Conservation (phyloP, 2,797 vertebrate genomes). For the Oreonectes daqikongensis region DNA sequence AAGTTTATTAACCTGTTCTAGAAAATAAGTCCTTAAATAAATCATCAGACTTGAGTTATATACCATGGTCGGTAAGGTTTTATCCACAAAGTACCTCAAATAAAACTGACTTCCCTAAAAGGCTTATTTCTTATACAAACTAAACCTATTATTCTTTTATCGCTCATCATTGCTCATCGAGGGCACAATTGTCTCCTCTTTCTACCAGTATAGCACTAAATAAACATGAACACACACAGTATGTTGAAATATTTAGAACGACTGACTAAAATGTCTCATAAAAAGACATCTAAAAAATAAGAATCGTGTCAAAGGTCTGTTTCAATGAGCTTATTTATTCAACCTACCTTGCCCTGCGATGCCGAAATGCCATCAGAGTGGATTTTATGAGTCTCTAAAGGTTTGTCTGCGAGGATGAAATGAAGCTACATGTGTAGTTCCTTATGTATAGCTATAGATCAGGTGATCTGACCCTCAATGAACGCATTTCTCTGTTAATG, state of each 20-base stretch:
- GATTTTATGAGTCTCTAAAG: neutral
- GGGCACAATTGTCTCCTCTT: no score
- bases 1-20: no score
- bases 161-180: no score
- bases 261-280: no score
- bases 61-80: no score
- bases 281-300: neutral
- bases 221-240: neutral
- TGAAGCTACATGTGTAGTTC: slow-evolving; percentile 12
- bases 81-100: no score
- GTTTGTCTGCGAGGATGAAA: neutral
- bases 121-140: no score
- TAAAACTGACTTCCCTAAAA: no score
- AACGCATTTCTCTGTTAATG: neutral
- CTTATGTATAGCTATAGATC: slow-evolving; percentile 6
- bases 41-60: no score
- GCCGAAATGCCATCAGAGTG: neutral
- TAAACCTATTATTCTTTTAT: no score
- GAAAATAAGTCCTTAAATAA: no score
- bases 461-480: slow-evolving; percentile 21
- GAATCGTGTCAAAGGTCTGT: neutral
- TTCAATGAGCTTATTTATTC: neutral
- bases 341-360: slow-evolving; percentile 9
- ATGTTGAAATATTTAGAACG: neutral
- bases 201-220: neutral